Base-by-base conservation (phyloP, 1,140 invertebrate species). In the Heliconius nattereri region DNA sequence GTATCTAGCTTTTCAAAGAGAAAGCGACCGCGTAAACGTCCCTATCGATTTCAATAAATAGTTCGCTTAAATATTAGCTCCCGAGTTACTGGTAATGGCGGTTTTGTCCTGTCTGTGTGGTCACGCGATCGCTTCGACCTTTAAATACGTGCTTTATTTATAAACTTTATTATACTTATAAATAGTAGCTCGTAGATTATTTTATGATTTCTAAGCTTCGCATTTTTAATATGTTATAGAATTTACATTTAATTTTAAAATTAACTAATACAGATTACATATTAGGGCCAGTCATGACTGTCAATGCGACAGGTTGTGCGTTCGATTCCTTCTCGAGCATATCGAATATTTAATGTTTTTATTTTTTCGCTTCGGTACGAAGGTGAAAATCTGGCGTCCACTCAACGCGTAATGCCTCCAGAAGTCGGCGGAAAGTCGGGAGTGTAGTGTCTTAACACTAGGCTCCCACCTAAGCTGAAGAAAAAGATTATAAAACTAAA, bases 21-120 rank as follows among this genome's bases (percentile, higher is more conserved):
- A 80, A 82, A 82, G 82, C 79, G 66, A 80, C 78, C 75, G 74
- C 79, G 79, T 75, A 71, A 83, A 75, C 78, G 76, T 80, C 73
- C 78, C 79, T 73, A 80, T 78, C 60, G 78, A 66, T 83, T 80
- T 83, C 79, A 83, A 80, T 80, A 83, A 80, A 80, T 82, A 82
- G 75, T 82, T 75, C 81, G 71, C 72, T 82, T 82, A 82, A 83
- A 83, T 81, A 80, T 78, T 75, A 80, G 82, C 78, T 78, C 76
- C 76, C 76, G 81, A 79, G 78, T 72, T 78, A 83, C 78, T 76
- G 76, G 60, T 75, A 78, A 72, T 78, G 49, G 70, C 70, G 79
- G 75, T 78, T 84, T 84, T 84, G 82, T 84, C 71, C 73, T 80
- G 82, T 80, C 82, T 71, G 29, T 76, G 73, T 52, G 66, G 82